Evolutionary conservation across 2,888 invertebrate genomes (phyloP).

Genomic region (Pandemis heparana): DNA sequence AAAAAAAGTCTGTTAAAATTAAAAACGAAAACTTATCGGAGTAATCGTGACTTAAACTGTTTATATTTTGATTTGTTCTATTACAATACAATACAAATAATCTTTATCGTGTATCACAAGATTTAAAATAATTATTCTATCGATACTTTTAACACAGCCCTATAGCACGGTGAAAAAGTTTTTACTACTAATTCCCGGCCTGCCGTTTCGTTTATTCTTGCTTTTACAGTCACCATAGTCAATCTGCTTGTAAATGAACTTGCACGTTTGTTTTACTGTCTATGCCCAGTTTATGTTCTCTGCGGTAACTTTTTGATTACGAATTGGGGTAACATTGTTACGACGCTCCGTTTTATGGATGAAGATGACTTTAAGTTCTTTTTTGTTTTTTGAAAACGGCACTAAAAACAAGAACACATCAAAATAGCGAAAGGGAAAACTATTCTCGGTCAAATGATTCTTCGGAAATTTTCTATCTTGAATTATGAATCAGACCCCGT

Average conservation of each 20-base stretch:
- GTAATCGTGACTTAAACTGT: no score
- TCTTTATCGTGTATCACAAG: no score
- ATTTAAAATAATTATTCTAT: not conserved
- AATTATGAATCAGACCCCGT: no score
- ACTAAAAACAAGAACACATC: no score
- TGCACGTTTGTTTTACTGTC: conserved; percentile 68
- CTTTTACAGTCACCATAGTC: conserved; percentile 65
- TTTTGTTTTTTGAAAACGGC: not conserved
- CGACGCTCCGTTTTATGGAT: conserved; percentile 21
- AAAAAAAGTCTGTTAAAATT: no score
- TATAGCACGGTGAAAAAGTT: conserved; percentile 78
- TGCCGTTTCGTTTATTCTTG: conserved; percentile 58
- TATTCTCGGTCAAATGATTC: no score
- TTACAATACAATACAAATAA: no score
- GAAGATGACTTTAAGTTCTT: conserved; percentile 17
- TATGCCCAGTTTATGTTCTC: conserved; percentile 58
- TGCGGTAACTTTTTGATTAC: conserved; percentile 46
- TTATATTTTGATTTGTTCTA: no score
- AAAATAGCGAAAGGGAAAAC: no score
- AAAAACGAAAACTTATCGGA: no score
- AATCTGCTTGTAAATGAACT: conserved; percentile 71
- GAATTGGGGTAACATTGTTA: conserved; percentile 38
- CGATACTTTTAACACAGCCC: conserved; percentile 1
- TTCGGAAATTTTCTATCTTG: no score
- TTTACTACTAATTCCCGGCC: conserved; percentile 77